A percentile compares a stretch with the other conserved stretches of the same genome.
phyloP scores from a whole-genome alignment of 2,888 invertebrate species.

The Thereva nobilitata region DNA sequence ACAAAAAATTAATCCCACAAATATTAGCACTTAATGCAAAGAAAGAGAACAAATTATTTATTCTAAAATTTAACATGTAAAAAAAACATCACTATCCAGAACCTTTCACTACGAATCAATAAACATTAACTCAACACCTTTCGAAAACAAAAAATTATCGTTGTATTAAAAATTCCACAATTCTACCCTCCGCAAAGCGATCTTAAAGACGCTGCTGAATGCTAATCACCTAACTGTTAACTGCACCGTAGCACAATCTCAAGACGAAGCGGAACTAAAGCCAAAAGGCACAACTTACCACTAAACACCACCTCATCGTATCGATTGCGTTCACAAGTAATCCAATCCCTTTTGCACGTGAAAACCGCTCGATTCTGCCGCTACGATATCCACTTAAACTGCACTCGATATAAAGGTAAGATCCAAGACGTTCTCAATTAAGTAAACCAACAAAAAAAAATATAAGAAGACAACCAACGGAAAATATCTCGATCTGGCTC shows the following conservation, averaged over 20 bases:
- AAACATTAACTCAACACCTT: too few relatives aligned
- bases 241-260: conserved; percentile 7
- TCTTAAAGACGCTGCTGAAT: background rate
- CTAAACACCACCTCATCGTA: conserved; percentile 37
- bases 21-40: too few relatives aligned
- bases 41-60: too few relatives aligned
- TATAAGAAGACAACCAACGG: too few relatives aligned
- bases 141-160: conserved; percentile 1
- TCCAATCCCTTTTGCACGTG: background rate
- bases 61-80: too few relatives aligned
- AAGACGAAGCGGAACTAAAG: background rate
- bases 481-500: background rate
- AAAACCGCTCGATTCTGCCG: conserved; percentile 5
- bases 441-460: too few relatives aligned
- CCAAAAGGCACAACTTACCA: conserved; percentile 35
- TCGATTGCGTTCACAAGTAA: conserved; percentile 10
- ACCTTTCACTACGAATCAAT: too few relatives aligned
- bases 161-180: conserved; percentile 6
- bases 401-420: too few relatives aligned
- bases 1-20: too few relatives aligned
- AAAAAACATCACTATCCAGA: too few relatives aligned
- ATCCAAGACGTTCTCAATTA: too few relatives aligned
- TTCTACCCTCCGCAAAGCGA: conserved; percentile 8
- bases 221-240: conserved; percentile 2
- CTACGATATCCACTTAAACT: background rate